Percentiles rank a stretch among this genome's conserved stretches.
phyloP scores from a whole-genome alignment of 2,113 vertebrate genomes.

The Callaeas wilsoni region DNA sequence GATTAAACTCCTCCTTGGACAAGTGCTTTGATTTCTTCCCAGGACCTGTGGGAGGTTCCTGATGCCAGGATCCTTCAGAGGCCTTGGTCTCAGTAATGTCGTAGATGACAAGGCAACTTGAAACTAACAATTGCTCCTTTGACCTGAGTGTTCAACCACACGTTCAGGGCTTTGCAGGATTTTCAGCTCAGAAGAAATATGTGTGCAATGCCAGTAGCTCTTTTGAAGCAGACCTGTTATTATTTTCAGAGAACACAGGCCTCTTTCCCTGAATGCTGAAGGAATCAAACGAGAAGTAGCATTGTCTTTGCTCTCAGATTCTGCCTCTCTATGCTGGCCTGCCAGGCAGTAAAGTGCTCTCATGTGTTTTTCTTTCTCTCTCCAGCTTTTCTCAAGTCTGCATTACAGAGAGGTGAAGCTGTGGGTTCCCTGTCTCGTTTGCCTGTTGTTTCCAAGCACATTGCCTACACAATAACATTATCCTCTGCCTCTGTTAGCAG shows the following conservation, averaged over 20 bases:
- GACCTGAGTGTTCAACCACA: neutral
- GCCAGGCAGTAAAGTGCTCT: neutral
- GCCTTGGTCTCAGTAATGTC: neutral
- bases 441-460: neutral
- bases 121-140: neutral
- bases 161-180: neutral
- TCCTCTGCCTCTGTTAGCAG: neutral
- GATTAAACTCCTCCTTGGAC: neutral
- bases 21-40: neutral
- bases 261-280: neutral
- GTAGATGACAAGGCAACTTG: neutral
- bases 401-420: neutral
- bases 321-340: neutral
- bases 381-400: neutral
- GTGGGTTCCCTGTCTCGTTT: neutral
- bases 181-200: neutral
- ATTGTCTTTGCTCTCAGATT: neutral
- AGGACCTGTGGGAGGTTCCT: neutral
- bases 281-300: neutral
- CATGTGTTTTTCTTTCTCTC: too few species aligned
- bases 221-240: neutral
- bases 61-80: neutral
- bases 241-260: neutral
- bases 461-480: neutral
- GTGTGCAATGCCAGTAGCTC: neutral